These are phyloP conservation scores for Crotalus viridis DNA, from an alignment of 2,113 vertebrate genomes.

Conservation along the genomic window DNA sequence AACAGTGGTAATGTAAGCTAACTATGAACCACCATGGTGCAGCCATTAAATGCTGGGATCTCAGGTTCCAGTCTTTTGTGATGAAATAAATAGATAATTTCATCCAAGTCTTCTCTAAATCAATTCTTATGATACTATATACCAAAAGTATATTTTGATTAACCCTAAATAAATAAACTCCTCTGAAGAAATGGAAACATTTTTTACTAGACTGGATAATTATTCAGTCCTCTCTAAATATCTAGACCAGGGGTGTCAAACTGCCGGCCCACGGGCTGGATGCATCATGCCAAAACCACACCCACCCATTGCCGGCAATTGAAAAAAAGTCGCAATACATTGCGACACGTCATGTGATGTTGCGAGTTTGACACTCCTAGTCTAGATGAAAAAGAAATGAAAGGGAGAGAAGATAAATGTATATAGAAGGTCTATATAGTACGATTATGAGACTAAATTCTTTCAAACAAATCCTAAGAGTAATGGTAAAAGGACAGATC, in stretches of 20 bases:
- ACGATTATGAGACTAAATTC: not conserved
- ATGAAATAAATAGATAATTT: not conserved
- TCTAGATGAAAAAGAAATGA: not conserved
- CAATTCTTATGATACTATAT: not conserved
- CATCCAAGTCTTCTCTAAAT: not conserved
- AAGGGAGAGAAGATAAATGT: not conserved
- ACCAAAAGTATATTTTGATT: too few relatives aligned
- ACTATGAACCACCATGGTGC: not conserved
- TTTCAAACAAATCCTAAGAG: not conserved
- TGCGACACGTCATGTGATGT: too few relatives aligned
- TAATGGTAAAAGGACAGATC: not conserved
- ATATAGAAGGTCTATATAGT: not conserved
- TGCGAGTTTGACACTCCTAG: too few relatives aligned
- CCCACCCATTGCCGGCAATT: too few relatives aligned
- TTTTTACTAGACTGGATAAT: not conserved
- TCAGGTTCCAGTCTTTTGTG: not conserved
- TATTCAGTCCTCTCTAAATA: not conserved
- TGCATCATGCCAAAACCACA: too few relatives aligned
- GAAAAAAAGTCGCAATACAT: too few relatives aligned
- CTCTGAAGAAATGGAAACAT: not conserved
- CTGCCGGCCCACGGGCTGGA: too few relatives aligned
- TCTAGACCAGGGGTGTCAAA: not conserved
- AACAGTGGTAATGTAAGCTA: not conserved
- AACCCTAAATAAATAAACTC: not conserved
- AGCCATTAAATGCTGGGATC: not conserved